A percentile compares a stretch with the other conserved stretches of the same genome.
These are phyloP conservation scores for Esperia sulphurella DNA, from an alignment of 2,888 invertebrate species.

Conservation along the genomic window DNA sequence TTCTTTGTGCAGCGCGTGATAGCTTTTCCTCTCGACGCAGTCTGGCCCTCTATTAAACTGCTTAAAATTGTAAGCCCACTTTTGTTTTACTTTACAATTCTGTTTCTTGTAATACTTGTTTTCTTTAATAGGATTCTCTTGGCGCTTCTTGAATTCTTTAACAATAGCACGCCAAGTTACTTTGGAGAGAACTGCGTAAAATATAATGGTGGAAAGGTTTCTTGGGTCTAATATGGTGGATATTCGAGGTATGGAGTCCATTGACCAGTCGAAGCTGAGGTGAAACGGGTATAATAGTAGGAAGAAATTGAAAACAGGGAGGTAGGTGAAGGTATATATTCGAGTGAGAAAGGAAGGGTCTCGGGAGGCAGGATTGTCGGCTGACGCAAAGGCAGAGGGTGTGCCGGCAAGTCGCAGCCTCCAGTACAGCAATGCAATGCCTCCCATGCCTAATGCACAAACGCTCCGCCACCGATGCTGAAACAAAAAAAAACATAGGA, in stretches of 20 bases:
- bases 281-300: conserved; percentile 91
- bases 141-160: conserved; percentile 57
- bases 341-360: conserved; percentile 89
- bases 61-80: conserved; percentile 66
- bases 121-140: conserved; percentile 48
- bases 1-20: conserved; percentile 58
- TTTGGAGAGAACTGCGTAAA: conserved; percentile 82
- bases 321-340: conserved; percentile 92
- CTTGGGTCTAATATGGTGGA: conserved; percentile 87
- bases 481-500: conserved; percentile 53
- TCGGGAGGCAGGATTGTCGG: conserved; percentile 97
- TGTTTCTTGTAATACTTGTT: conserved; percentile 63
- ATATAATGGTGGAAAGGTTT: conserved; percentile 85
- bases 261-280: conserved; percentile 99
- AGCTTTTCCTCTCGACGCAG: conserved; percentile 60
- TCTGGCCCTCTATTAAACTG: conserved; percentile 61
- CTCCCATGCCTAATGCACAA: conserved; percentile 82
- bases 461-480: conserved; percentile 86
- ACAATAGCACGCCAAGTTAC: conserved; percentile 58
- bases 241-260: conserved; percentile 96
- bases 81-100: conserved; percentile 62
- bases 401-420: conserved; percentile 88
- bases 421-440: conserved; percentile 84
- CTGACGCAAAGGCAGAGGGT: conserved; percentile 91
- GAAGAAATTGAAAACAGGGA: conserved; percentile 94